phyloP scores from a whole-genome alignment of 2,888 invertebrate genomes.

The Acanthococcus lagerstroemiae region DNA sequence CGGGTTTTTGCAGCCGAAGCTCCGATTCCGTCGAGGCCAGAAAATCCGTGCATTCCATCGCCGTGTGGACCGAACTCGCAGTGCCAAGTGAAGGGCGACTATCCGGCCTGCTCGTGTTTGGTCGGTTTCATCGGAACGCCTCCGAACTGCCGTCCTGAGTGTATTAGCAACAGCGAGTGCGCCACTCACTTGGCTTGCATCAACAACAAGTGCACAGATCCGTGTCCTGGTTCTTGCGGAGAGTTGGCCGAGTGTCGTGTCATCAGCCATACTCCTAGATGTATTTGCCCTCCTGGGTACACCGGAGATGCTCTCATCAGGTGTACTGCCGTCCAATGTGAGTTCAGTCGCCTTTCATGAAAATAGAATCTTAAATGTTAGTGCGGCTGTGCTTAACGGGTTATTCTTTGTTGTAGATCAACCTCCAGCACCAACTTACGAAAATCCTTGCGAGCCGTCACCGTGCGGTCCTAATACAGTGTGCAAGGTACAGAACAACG shows the following conservation, averaged over 20 bases:
- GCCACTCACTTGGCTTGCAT: constrained; percentile 57
- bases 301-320: constrained; percentile 60
- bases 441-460: constrained; percentile 58
- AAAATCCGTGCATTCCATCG: constrained; percentile 55
- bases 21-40: constrained; percentile 13
- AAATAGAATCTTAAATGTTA: not conserved
- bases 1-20: constrained; percentile 30
- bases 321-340: not conserved
- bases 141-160: constrained; percentile 65
- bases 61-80: constrained; percentile 56
- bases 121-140: constrained; percentile 57
- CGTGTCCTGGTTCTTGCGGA: constrained; percentile 71
- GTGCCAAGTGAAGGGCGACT: constrained; percentile 45
- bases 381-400: not conserved
- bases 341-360: too few species aligned
- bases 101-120: constrained; percentile 41
- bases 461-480: constrained; percentile 70
- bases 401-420: not conserved
- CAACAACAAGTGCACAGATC: constrained; percentile 63
- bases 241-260: constrained; percentile 63
- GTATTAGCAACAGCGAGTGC: constrained; percentile 66
- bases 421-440: constrained; percentile 35
- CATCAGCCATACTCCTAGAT: constrained; percentile 57
- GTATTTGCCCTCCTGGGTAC: constrained; percentile 55
- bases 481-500: constrained; percentile 51